Evolutionary conservation across 1,140 invertebrate species (phyloP), one percentile per base, ranked within the genome.

Genomic region (Drosophila watanabei): DNA sequence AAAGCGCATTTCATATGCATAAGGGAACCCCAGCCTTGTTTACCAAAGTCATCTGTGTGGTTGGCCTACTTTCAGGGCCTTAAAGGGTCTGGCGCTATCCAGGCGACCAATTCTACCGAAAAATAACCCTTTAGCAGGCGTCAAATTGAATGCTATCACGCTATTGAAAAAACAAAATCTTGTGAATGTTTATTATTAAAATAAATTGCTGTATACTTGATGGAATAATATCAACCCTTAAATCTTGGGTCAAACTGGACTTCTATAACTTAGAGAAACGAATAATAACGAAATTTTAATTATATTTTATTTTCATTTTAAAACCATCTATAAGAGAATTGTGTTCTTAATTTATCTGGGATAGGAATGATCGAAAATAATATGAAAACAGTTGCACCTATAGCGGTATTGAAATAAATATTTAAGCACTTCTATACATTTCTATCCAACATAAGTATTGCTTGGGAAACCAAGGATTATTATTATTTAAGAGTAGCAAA

Each of bases 1-100:
- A 88, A 83, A 73, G 72, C 65, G 61, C 77, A 71, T 80, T 83
- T 76, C 63, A 73, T 70, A 72, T 80, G 79, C 79, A 83, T 73
- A 83, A 66, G 71, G 51, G 62, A 45, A 49, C 33, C 52, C 61
- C 49, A 32, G 41, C 32, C 35, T 49, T 46, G 39, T 51, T 58
- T 76, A 35, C 60, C 60, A 64, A 49, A 56, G 35, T 60, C 39
- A 41, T 49, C 45, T 24, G 16, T 66, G 45, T 35, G 65, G 51
- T 73, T 75, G 56, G 35, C 68, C 68, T 70, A 60, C 37, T 75
- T 65, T 52, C 8, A 18, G 28, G 33, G 33, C 24, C 14, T 52
- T 51, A n/a, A 41, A 11, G 20, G 16, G 43, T 11, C 20, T 41
- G 28, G 9, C 14, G 20, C 33, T 18, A 20, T n/a, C 18, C 45